Evolutionary conservation across 2,888 invertebrate species (phyloP), one percentile per base, ranked within the genome.

Genomic region (Ommatoiulus sabulosus): DNA sequence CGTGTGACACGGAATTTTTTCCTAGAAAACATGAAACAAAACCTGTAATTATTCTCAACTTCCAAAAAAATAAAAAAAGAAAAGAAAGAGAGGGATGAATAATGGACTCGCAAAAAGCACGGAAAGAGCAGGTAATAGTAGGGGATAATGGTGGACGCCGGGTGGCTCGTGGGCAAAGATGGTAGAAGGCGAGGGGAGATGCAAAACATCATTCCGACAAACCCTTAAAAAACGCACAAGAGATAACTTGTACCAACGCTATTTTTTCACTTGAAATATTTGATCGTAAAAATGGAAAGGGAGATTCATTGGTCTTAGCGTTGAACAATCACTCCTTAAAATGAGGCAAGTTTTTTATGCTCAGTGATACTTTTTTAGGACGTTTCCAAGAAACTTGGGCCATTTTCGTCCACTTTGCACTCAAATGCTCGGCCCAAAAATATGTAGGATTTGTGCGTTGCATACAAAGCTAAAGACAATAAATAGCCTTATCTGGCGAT

Each of bases 1-100:
- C 87, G 48, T 87, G 87, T 46, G 87, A 87, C 57, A 87, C 35
- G 52, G 87, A 87, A 87, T 87, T 57, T 87, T 87, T 87, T 43
- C 87, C 87, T 87, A 52, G 48, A 87, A 52, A 46, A 57, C 44
- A 57, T 46, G 48, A 87, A 57, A 87, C 35, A 48, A 52, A 48
- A 87, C 43, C 48, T 20, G 57, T 87, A 87, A 87, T 72, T 72
- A 72, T 72, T 72, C 72, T 72, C 72, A 72, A 72, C 24, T 72
- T 72, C 63, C 63, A 63, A 15, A 63, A 20, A 63, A 63, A 52
- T 8, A 52, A 35, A 2, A 35, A 35, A 35, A 35, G 15, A 52
- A 72, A 72, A 72, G 72, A 24, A n/a, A 24, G 72, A 72, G 63
- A 72, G 72, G 72, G 72, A 72, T 72, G 72, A 72, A 72, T 72